Evolutionary conservation across 2,797 vertebrate species (phyloP).

Genomic region (Lepus oiostolus): DNA sequence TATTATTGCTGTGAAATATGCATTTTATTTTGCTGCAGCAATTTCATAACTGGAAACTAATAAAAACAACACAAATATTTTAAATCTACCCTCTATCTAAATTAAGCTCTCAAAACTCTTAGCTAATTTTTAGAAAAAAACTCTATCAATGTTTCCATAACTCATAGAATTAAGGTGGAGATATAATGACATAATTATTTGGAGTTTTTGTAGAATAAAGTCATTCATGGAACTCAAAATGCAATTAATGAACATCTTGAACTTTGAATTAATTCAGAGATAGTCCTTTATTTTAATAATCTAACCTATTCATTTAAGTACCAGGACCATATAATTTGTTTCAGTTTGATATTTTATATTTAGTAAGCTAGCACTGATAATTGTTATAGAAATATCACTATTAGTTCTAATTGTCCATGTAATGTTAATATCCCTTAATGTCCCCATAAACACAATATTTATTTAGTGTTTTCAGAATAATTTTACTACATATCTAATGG

Average conservation of each 20-base stretch:
- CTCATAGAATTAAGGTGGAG: background rate
- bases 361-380: background rate
- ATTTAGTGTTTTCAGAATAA: background rate
- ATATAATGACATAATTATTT: background rate
- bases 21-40: background rate
- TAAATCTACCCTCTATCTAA: background rate
- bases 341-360: slow-evolving; percentile 8
- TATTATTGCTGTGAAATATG: background rate
- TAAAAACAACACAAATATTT: background rate
- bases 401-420: background rate
- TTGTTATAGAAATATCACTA: background rate
- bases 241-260: background rate
- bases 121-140: background rate
- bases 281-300: background rate
- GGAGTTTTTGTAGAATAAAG: background rate
- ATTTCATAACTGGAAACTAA: background rate
- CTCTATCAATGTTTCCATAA: background rate
- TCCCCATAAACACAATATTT: slow-evolving; percentile 14
- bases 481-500: background rate
- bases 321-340: background rate
- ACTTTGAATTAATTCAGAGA: background rate
- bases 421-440: background rate
- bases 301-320: background rate
- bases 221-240: background rate
- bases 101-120: background rate